These are phyloP conservation scores for Hetaerina titia DNA, from an alignment of 2,888 invertebrate genomes.

Conservation along the genomic window DNA sequence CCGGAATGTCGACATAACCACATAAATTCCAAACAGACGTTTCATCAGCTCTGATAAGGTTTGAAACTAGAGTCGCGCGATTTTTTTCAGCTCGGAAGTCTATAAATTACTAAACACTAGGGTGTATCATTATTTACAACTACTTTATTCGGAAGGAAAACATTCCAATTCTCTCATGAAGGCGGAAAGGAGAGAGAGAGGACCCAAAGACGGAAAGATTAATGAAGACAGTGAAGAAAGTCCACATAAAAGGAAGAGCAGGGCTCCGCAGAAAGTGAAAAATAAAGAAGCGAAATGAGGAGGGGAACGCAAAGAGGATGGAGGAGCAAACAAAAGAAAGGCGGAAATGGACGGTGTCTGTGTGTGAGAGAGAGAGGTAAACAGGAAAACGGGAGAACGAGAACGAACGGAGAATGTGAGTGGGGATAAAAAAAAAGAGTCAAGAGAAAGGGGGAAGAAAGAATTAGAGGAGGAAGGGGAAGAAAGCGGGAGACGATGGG, in stretches of 20 bases:
- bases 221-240: not conserved
- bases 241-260: not conserved
- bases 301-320: not conserved
- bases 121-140: not conserved
- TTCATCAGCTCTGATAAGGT: not conserved
- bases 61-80: not conserved
- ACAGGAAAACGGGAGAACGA: slow-evolving; percentile 72
- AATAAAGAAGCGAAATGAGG: not conserved
- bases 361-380: slow-evolving; percentile 68
- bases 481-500: not conserved
- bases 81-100: not conserved
- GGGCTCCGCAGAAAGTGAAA: not conserved
- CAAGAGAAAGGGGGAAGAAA: not conserved
- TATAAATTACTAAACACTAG: not conserved
- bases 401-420: slow-evolving; percentile 64
- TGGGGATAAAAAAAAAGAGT: slow-evolving; percentile 33
- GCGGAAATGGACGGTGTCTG: slow-evolving; percentile 20
- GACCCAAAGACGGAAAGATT: not conserved
- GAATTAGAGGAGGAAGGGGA: not conserved
- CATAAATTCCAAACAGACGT: not conserved
- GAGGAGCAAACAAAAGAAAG: not conserved
- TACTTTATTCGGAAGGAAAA: not conserved
- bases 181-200: not conserved
- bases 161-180: not conserved
- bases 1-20: not conserved